These are phyloP conservation scores for Eudyptes chrysolophus DNA, from an alignment of 2,113 vertebrate genomes.

Conservation along the genomic window DNA sequence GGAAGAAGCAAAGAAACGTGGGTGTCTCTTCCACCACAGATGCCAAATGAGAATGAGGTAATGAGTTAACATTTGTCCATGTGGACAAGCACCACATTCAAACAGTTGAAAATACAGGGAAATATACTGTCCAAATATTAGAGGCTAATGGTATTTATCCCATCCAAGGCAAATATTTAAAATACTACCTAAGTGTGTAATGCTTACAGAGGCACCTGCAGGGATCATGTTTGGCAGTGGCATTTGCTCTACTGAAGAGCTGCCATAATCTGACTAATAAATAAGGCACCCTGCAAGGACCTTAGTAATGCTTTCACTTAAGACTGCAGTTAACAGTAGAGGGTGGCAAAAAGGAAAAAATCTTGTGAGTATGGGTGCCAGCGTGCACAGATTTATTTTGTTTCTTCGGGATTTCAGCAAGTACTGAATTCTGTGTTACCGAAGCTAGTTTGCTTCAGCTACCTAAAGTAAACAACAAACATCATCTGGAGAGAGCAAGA, in stretches of 20 bases:
- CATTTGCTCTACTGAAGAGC: conserved; percentile 23
- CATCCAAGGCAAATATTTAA: conserved; percentile 25
- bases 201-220: neutral
- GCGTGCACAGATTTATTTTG: neutral
- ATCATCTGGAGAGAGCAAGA: neutral
- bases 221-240: neutral
- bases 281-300: neutral
- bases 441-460: neutral
- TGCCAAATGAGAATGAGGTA: conserved; percentile 56
- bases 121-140: conserved; percentile 27
- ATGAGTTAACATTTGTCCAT: neutral
- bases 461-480: neutral
- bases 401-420: neutral
- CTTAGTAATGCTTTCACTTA: neutral
- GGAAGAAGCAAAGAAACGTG: neutral
- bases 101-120: neutral
- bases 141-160: neutral
- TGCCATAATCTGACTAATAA: neutral
- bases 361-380: neutral
- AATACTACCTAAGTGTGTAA: neutral
- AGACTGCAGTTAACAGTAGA: neutral
- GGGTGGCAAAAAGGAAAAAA: neutral
- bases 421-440: neutral
- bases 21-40: neutral
- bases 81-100: neutral